Percentiles rank a stretch among this genome's conserved stretches.
Conservation (phyloP, 2,113 vertebrate genomes). For the Epinephelus fuscoguttatus region DNA sequence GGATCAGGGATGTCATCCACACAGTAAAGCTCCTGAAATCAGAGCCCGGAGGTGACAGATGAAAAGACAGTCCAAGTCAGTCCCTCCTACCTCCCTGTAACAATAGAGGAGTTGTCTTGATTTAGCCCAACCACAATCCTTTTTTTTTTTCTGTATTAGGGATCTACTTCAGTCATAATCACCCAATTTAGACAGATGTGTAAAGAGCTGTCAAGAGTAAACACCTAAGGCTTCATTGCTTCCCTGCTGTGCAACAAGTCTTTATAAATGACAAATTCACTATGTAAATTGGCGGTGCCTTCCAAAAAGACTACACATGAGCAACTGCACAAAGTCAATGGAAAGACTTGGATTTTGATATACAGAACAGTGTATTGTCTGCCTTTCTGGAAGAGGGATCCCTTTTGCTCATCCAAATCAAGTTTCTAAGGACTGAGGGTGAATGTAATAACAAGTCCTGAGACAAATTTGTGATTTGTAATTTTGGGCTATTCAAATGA, state of each 20-base stretch:
- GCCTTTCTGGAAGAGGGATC: not conserved
- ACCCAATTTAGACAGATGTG: not conserved
- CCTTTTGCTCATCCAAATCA: not conserved
- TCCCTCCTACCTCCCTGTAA: not conserved
- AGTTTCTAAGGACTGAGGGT: not conserved
- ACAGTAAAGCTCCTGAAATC: slow-evolving; percentile 20
- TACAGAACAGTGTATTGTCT: not conserved
- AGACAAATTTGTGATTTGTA: not conserved
- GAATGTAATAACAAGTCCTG: not conserved
- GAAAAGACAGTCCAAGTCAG: not conserved
- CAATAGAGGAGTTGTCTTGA: not conserved
- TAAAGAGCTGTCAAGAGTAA: not conserved
- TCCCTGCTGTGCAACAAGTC: not conserved
- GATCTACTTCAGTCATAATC: not conserved
- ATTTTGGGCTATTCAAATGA: not conserved
- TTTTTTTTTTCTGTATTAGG: no score
- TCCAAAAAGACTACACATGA: not conserved
- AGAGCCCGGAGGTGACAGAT: slow-evolving; percentile 17
- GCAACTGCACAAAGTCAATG: not conserved
- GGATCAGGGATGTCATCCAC: slow-evolving; percentile 43
- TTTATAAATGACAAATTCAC: not conserved
- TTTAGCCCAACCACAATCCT: not conserved
- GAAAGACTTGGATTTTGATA: not conserved
- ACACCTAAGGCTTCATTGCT: not conserved
- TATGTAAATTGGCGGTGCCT: not conserved